A percentile compares a stretch with the other conserved stretches of the same genome.
Evolutionary conservation across 2,797 vertebrate genomes (phyloP).

Genomic region (Malurus splendens): DNA sequence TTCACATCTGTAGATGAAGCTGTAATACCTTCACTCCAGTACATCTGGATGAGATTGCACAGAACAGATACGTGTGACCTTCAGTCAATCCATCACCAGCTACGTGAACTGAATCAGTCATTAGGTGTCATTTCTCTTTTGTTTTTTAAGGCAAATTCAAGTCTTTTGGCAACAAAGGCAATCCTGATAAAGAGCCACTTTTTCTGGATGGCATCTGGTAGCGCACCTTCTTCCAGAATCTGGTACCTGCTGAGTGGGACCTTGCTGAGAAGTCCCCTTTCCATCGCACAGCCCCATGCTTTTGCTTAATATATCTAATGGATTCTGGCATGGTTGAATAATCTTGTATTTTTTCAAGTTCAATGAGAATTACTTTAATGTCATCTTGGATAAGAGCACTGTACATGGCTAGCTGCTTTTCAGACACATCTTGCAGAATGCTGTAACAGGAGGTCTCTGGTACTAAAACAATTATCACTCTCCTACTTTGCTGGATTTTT

Average conservation of each 20-base stretch:
- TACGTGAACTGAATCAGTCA: background rate
- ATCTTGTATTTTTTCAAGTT: slow-evolving; percentile 81
- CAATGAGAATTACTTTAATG: slow-evolving; percentile 82
- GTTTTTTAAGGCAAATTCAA: background rate
- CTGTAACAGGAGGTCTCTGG: slow-evolving; percentile 38
- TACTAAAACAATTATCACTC: slow-evolving; percentile 82
- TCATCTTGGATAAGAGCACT: slow-evolving; percentile 78
- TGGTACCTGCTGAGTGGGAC: slow-evolving; percentile 66
- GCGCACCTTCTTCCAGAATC: slow-evolving; percentile 87
- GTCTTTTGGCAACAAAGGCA: background rate
- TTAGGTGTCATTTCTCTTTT: background rate
- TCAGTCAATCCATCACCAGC: background rate
- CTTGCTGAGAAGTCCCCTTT: slow-evolving; percentile 65
- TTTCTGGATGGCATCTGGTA: slow-evolving; percentile 82
- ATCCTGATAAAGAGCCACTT: background rate
- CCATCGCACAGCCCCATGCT: slow-evolving; percentile 78
- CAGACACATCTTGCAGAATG: slow-evolving; percentile 68
- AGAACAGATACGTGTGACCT: background rate
- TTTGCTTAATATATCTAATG: slow-evolving; percentile 81
- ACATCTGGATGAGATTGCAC: background rate
- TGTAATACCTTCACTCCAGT: background rate
- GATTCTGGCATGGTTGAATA: slow-evolving; percentile 83
- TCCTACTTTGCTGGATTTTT: slow-evolving; percentile 82
- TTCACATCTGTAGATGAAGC: background rate
- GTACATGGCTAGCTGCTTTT: slow-evolving; percentile 84